Percentiles rank a stretch among this genome's conserved stretches.
phyloP scores from a whole-genome alignment of 1,140 invertebrate genomes.

The Drosophila albomicans region DNA sequence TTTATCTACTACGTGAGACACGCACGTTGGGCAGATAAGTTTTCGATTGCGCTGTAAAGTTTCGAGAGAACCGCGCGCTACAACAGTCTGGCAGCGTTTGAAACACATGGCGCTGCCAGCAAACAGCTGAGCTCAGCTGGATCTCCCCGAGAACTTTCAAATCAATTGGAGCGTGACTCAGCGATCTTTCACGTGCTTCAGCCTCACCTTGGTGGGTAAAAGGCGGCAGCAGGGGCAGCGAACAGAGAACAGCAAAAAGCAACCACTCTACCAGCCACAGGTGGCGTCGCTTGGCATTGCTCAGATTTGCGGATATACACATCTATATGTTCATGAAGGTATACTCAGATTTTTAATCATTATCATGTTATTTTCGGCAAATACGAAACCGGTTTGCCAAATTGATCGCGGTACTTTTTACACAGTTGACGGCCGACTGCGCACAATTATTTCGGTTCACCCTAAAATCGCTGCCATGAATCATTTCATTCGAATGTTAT shows the following conservation, averaged over 20 bases:
- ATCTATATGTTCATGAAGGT: not conserved
- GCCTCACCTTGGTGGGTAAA: constrained; percentile 75
- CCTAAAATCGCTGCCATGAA: constrained; percentile 26
- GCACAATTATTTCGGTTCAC: constrained; percentile 31
- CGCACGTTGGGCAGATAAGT: constrained; percentile 61
- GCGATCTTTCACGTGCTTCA: constrained; percentile 72
- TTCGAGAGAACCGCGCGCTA: constrained; percentile 33
- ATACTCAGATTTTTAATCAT: constrained; percentile 15
- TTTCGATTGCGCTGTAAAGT: constrained; percentile 3
- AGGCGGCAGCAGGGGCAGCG: constrained; percentile 53
- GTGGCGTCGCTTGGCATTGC: constrained; percentile 53
- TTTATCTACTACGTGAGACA: constrained; percentile 70
- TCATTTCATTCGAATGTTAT: constrained; percentile 41
- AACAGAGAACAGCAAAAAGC: too few species aligned
- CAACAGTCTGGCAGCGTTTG: constrained; percentile 58
- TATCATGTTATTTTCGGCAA: constrained; percentile 38
- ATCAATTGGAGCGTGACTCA: constrained; percentile 74
- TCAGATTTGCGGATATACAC: constrained; percentile 9
- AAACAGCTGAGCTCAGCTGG: constrained; percentile 40
- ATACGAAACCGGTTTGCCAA: constrained; percentile 43
- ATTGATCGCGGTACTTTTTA: constrained; percentile 11
- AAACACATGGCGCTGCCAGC: constrained; percentile 31
- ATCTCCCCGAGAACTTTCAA: constrained; percentile 61
- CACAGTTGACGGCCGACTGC: not conserved
- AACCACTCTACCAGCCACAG: constrained; percentile 30